Evolutionary conservation across 23 tunicate genomes (phyloP).

Genomic region (Halocynthia roretzi): DNA sequence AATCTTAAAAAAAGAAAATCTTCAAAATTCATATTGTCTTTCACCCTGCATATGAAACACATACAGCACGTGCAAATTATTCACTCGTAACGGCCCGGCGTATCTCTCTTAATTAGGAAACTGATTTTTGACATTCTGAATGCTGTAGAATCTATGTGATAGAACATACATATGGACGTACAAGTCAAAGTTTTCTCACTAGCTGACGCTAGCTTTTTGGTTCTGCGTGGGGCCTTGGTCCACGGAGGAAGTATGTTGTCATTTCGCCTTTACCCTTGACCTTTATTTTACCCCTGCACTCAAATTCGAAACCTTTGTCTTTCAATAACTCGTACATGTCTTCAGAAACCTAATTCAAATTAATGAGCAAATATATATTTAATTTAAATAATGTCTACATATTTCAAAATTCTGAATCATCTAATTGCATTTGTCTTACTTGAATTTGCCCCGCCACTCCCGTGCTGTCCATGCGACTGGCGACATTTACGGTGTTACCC

Average conservation of each 20-base stretch:
- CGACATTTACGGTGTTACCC: conserved; percentile 91
- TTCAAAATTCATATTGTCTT: too few species aligned
- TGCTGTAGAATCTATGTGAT: too few species aligned
- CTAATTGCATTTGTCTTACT: conserved; percentile 26
- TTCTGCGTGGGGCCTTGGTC: conserved; percentile 77
- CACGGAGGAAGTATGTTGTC: conserved; percentile 82
- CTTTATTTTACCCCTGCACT: conserved; percentile 52
- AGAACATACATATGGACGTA: too few species aligned
- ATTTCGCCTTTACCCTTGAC: conserved; percentile 90
- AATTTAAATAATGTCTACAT: too few species aligned
- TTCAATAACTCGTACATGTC: conserved; percentile 64
- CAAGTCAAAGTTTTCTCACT: background rate
- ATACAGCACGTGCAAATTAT: too few species aligned
- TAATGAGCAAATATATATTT: too few species aligned
- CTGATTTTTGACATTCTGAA: too few species aligned
- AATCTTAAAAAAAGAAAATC: too few species aligned
- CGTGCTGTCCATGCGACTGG: conserved; percentile 96
- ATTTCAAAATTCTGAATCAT: background rate
- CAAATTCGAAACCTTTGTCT: conserved; percentile 70
- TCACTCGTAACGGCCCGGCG: too few species aligned
- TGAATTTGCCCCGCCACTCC: conserved; percentile 85
- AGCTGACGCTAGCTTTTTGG: conserved; percentile 41
- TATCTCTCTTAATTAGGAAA: too few species aligned
- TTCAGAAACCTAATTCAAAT: conserved; percentile 49
- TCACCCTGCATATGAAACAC: too few species aligned